Conservation (phyloP, 1,140 invertebrate genomes). For the Leptopilina clavipes region DNA sequence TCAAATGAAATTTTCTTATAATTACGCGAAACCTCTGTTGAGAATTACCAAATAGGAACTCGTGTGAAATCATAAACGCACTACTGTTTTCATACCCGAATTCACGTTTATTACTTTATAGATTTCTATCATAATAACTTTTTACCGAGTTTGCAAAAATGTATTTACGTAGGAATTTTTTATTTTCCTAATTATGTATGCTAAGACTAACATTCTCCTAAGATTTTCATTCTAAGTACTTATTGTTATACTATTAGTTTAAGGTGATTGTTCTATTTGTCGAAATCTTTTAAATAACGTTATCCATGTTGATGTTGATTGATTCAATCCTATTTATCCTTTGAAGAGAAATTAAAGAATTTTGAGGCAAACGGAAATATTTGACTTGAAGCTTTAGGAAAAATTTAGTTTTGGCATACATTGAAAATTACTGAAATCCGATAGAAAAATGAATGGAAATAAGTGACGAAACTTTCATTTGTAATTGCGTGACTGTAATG, state of each 20-base stretch:
- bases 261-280: not conserved
- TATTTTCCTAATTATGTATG: constrained; percentile 37
- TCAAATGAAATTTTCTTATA: constrained; percentile 42
- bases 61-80: no score
- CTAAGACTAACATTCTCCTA: not conserved
- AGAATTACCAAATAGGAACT: not conserved
- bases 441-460: not conserved
- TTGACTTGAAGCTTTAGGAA: not conserved
- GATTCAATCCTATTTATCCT: no score
- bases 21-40: constrained; percentile 24
- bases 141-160: no score
- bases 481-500: not conserved
- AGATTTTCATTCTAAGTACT: not conserved
- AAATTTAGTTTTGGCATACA: no score
- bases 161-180: no score
- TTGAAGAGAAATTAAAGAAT: no score
- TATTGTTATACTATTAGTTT: not conserved
- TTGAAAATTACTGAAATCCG: no score
- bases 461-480: not conserved
- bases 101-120: no score
- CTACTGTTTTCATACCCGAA: no score
- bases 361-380: no score
- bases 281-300: not conserved
- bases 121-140: no score
- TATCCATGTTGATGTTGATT: not conserved